Evolutionary conservation across 2,797 vertebrate species (phyloP).

Genomic region (Hoplostethus mediterraneus): DNA sequence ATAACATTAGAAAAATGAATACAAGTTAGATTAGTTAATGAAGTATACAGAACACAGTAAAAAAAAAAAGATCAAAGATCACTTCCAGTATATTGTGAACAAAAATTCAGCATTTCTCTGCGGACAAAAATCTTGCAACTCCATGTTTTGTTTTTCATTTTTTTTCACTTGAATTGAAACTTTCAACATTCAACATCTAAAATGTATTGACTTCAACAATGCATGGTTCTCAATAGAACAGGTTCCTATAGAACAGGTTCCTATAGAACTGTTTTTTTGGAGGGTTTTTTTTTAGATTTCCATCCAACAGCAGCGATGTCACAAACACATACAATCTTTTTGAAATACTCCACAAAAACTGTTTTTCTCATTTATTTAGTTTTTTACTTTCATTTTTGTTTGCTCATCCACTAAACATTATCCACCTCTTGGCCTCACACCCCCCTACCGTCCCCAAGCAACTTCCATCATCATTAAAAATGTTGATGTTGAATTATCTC

Average conservation of each 20-base stretch:
- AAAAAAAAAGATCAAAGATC: neutral
- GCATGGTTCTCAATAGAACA: neutral
- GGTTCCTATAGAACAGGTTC: too few relatives aligned
- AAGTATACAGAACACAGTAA: neutral
- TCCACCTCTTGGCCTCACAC: neutral
- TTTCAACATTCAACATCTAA: slow-evolving; percentile 5
- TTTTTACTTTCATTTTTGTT: slow-evolving; percentile 3
- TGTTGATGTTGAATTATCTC: slow-evolving; percentile 9
- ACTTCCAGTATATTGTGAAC: neutral
- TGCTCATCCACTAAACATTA: slow-evolving; percentile 7
- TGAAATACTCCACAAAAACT: neutral
- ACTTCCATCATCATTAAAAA: neutral
- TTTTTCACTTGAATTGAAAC: neutral
- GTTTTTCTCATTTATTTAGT: neutral
- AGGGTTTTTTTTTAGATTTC: neutral
- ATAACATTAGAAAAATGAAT: slow-evolving; percentile 1
- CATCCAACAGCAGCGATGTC: neutral
- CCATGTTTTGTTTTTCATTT: neutral
- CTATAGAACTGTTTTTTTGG: neutral
- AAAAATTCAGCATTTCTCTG: slow-evolving; percentile 12
- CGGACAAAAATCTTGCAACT: slow-evolving; percentile 6
- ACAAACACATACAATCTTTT: neutral
- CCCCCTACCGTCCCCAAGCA: neutral
- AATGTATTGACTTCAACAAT: slow-evolving; percentile 15
- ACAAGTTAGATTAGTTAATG: neutral